Conservation (phyloP, 2,113 vertebrate species). For the Origma solitaria region DNA sequence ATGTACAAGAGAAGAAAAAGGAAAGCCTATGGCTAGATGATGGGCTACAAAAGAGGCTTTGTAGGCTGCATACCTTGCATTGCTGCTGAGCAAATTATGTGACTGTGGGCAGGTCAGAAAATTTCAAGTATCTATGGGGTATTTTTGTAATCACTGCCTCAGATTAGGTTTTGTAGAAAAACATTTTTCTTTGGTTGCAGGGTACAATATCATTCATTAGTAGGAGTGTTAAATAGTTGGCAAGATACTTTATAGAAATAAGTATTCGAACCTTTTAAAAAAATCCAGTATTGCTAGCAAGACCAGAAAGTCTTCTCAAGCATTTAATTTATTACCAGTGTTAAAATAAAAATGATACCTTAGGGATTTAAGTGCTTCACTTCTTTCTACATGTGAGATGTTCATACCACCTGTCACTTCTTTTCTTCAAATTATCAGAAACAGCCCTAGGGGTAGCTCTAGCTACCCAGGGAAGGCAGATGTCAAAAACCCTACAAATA, state of each 20-base stretch:
- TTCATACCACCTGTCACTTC: not conserved
- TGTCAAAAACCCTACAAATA: not conserved
- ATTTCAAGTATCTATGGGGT: not conserved
- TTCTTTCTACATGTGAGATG: not conserved
- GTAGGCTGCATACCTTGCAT: slow-evolving; percentile 32
- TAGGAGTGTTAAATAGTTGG: not conserved
- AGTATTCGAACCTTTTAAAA: not conserved
- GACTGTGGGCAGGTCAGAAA: slow-evolving; percentile 33
- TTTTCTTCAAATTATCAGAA: not conserved
- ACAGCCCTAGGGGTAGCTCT: not conserved
- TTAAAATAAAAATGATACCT: not conserved
- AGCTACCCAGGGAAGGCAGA: not conserved
- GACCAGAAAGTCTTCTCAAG: not conserved
- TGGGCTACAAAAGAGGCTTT: slow-evolving; percentile 13
- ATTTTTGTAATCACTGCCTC: not conserved
- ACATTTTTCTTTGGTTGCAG: not conserved
- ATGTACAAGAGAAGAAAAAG: not conserved
- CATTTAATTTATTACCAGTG: not conserved
- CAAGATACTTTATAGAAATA: not conserved
- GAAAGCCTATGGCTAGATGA: not conserved
- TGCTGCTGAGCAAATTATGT: slow-evolving; percentile 2
- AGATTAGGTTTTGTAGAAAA: not conserved
- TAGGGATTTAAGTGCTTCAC: not conserved
- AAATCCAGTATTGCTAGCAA: not conserved
- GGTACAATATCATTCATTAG: not conserved